Evolutionary conservation across 2,888 invertebrate genomes (phyloP).

Genomic region (Troilus luridus): DNA sequence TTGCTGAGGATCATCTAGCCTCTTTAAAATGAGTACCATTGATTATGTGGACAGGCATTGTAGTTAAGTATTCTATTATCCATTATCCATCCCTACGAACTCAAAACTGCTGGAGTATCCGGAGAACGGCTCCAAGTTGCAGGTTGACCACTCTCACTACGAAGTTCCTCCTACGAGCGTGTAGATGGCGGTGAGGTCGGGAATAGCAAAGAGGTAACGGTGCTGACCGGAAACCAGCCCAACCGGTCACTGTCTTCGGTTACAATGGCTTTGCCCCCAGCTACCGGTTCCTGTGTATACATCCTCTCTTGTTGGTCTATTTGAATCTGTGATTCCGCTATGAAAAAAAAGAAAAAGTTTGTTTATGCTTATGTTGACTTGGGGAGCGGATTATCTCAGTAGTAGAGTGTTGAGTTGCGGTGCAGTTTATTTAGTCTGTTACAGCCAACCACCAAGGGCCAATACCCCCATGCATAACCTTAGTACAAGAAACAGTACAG

Average conservation of each 20-base stretch:
- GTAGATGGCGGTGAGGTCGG: constrained; percentile 22
- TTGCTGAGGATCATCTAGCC: too few relatives aligned
- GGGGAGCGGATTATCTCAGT: background rate
- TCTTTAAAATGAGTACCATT: too few relatives aligned
- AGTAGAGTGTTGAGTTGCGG: too few relatives aligned
- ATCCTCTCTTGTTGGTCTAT: background rate
- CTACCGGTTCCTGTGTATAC: constrained; percentile 16
- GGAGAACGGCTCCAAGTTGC: background rate
- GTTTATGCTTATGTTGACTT: background rate
- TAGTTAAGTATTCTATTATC: too few relatives aligned
- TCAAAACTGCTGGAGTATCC: background rate
- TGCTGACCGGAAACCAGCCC: constrained; percentile 1
- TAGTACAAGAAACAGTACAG: too few relatives aligned
- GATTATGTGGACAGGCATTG: too few relatives aligned
- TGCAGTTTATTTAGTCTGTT: too few relatives aligned
- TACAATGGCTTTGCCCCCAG: background rate
- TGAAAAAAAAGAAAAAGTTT: background rate
- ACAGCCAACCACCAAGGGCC: too few relatives aligned
- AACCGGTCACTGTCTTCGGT: background rate
- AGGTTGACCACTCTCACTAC: constrained; percentile 2
- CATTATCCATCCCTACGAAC: background rate
- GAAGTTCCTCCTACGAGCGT: background rate
- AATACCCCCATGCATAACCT: too few relatives aligned
- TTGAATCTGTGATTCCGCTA: background rate
- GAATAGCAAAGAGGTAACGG: constrained; percentile 43